Conservation (phyloP, 2,113 vertebrate genomes). For the Odontesthes bonariensis region DNA sequence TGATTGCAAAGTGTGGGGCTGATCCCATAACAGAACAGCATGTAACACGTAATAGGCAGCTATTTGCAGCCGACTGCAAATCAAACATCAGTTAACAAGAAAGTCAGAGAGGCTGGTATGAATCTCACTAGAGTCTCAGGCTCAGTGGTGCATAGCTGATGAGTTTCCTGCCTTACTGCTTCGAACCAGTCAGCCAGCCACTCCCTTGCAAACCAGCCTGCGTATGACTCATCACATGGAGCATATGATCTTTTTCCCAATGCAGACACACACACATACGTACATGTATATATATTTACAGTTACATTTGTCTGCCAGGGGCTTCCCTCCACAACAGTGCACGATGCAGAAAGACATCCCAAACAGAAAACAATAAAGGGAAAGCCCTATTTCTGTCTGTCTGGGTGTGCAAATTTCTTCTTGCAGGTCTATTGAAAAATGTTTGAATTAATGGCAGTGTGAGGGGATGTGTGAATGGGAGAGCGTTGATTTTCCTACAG, state of each 20-base stretch:
- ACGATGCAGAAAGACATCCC: conserved; percentile 47
- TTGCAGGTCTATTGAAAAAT: conserved; percentile 23
- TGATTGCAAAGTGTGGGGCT: conserved; percentile 54
- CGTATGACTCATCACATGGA: conserved; percentile 75
- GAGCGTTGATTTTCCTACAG: conserved; percentile 80
- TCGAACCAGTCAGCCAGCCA: conserved; percentile 66
- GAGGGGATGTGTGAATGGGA: conserved; percentile 64
- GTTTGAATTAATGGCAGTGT: conserved; percentile 34
- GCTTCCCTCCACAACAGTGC: conserved; percentile 62
- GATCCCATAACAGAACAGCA: conserved; percentile 44
- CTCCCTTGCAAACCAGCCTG: conserved; percentile 64
- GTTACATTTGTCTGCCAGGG: conserved; percentile 46
- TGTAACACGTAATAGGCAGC: conserved; percentile 50
- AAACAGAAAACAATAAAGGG: conserved; percentile 58
- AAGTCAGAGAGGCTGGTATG: conserved; percentile 38
- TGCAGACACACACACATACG: conserved; percentile 22
- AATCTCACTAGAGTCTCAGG: conserved; percentile 59
- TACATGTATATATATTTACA: conserved; percentile 20
- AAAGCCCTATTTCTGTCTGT: conserved; percentile 28
- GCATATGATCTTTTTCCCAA: conserved; percentile 66
- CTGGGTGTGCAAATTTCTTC: conserved; percentile 6
- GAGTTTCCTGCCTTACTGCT: conserved; percentile 68
- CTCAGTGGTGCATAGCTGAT: conserved; percentile 70
- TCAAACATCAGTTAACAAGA: conserved; percentile 70
- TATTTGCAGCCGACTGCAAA: conserved; percentile 64